Conservation (phyloP, 1,140 invertebrate species). For the Melitaea cinxia region DNA sequence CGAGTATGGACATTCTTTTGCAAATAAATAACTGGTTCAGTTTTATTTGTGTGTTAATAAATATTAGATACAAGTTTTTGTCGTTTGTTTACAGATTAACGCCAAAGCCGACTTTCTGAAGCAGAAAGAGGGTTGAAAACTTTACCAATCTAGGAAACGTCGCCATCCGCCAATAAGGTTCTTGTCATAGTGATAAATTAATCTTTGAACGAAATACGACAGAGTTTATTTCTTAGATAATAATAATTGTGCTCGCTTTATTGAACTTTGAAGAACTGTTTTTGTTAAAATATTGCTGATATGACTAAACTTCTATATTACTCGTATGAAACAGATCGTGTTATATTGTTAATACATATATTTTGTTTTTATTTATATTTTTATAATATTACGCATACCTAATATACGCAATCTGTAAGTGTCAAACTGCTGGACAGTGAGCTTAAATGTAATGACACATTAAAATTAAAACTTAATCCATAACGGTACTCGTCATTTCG, state of each 20-base stretch:
- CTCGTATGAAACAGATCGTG: too few relatives aligned
- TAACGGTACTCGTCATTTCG: too few relatives aligned
- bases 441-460: too few relatives aligned
- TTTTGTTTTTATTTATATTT: too few relatives aligned
- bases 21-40: background rate
- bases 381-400: too few relatives aligned
- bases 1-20: background rate
- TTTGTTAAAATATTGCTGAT: too few relatives aligned
- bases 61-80: background rate
- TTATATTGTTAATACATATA: too few relatives aligned
- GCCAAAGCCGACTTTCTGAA: background rate
- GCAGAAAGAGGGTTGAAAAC: background rate
- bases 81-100: conserved; percentile 6
- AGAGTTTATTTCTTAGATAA: background rate
- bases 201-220: background rate
- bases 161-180: background rate
- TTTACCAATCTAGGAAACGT: conserved; percentile 4
- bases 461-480: too few relatives aligned
- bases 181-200: conserved; percentile 4
- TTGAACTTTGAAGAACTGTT: too few relatives aligned
- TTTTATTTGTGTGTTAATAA: background rate
- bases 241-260: background rate
- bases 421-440: too few relatives aligned
- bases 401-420: too few relatives aligned
- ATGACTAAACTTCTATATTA: too few relatives aligned